Conservation (phyloP, 2,888 invertebrate genomes). For the Brachyptera risi region DNA sequence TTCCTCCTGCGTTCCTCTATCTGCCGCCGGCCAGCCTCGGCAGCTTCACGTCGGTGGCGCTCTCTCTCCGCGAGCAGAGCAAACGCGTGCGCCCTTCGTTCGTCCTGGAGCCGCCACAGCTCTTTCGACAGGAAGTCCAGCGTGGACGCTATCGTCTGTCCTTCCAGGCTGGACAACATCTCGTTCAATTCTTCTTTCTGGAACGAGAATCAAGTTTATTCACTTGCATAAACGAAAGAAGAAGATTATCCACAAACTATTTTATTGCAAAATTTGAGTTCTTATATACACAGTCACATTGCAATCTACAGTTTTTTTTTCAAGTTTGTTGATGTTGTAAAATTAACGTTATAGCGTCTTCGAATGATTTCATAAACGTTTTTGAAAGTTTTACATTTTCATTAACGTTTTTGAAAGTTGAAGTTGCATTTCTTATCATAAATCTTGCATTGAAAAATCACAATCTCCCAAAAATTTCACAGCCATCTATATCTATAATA, state of each 20-base stretch:
- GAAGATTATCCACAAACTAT: not conserved
- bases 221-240: not conserved
- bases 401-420: no score
- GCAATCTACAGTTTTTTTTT: not conserved
- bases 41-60: constrained; percentile 69
- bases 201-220: not conserved
- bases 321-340: no score
- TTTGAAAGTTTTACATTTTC: no score
- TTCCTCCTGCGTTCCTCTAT: constrained; percentile 65
- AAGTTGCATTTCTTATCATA: no score
- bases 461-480: no score
- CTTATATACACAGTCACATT: not conserved
- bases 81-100: constrained; percentile 73
- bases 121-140: constrained; percentile 76
- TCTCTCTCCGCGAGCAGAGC: constrained; percentile 74
- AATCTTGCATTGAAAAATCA: no score
- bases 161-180: constrained; percentile 62
- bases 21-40: constrained; percentile 74
- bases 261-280: not conserved
- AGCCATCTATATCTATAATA: no score
- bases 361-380: no score
- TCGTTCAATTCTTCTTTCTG: constrained; percentile 34
- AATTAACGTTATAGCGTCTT: no score
- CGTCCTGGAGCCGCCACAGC: constrained; percentile 67
- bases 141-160: constrained; percentile 65